These are phyloP conservation scores for Atractosteus spatula DNA, from an alignment of 2,113 vertebrate genomes.

Conservation along the genomic window DNA sequence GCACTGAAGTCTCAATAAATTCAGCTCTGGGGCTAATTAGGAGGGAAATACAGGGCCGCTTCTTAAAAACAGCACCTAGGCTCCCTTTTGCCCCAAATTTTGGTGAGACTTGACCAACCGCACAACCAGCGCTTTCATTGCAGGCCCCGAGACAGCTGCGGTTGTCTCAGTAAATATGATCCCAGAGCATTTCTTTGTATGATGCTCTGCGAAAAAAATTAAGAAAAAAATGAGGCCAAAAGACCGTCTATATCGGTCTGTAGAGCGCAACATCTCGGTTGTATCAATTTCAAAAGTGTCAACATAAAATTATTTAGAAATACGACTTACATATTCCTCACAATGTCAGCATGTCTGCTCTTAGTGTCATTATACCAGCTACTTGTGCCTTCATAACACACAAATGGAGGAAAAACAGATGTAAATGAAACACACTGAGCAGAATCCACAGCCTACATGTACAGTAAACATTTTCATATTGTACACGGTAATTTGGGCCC, in stretches of 20 bases:
- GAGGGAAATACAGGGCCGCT: conserved; percentile 29
- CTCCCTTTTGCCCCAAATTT: conserved; percentile 45
- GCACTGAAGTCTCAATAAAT: conserved; percentile 42
- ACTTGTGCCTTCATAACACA: conserved; percentile 44
- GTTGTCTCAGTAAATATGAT: too few relatives aligned
- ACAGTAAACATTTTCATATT: conserved; percentile 41
- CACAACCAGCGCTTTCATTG: conserved; percentile 20
- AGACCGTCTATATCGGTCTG: conserved; percentile 26
- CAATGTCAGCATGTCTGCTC: conserved; percentile 42
- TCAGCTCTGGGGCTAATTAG: conserved; percentile 45
- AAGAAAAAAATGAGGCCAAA: conserved; percentile 26
- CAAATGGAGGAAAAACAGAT: conserved; percentile 49
- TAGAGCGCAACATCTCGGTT: conserved; percentile 38
- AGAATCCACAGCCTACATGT: conserved; percentile 52
- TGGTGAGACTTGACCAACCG: conserved; percentile 48
- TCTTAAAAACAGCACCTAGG: conserved; percentile 29
- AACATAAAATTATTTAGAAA: conserved; percentile 44
- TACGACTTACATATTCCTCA: conserved; percentile 43
- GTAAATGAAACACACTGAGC: conserved; percentile 46
- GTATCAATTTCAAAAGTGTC: conserved; percentile 51
- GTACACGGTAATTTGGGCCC: conserved; percentile 46
- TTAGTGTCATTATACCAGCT: conserved; percentile 52
- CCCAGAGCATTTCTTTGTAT: not conserved
- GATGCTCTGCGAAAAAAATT: conserved; percentile 14
- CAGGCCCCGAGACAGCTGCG: not conserved